These are phyloP conservation scores for Xanthia togata DNA, from an alignment of 2,888 invertebrate genomes.

Conservation along the genomic window DNA sequence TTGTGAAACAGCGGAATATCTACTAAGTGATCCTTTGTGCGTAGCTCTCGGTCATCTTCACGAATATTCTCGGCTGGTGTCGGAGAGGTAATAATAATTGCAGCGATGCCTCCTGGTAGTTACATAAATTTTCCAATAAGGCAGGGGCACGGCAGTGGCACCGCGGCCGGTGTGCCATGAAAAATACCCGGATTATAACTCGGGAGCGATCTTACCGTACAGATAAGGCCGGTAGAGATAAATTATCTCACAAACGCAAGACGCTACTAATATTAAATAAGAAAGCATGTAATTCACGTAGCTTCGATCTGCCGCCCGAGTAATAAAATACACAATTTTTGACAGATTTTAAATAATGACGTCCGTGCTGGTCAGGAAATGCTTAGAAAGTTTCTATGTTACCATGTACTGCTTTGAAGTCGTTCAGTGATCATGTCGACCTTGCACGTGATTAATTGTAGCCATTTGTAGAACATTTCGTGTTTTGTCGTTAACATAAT, in stretches of 20 bases:
- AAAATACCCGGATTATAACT: constrained; percentile 90
- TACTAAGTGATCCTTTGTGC: constrained; percentile 29
- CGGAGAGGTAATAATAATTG: constrained; percentile 83
- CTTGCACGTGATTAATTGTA: constrained; percentile 76
- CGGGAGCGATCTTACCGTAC: constrained; percentile 85
- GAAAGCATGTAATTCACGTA: constrained; percentile 90
- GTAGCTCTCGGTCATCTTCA: constrained; percentile 37
- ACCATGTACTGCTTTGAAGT: constrained; percentile 79
- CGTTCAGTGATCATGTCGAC: constrained; percentile 78
- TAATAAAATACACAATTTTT: constrained; percentile 89
- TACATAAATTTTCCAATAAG: constrained; percentile 85
- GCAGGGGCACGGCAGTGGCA: constrained; percentile 72
- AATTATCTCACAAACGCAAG: constrained; percentile 89
- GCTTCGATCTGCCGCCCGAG: constrained; percentile 83
- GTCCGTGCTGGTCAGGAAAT: constrained; percentile 87
- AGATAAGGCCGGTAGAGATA: constrained; percentile 88
- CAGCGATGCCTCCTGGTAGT: constrained; percentile 79
- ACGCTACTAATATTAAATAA: constrained; percentile 90
- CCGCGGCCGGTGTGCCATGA: constrained; percentile 80
- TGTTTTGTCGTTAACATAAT: constrained; percentile 64
- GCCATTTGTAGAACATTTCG: constrained; percentile 67
- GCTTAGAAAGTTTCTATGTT: constrained; percentile 85
- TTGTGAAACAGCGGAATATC: constrained; percentile 22
- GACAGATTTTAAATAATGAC: constrained; percentile 90
- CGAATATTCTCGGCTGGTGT: constrained; percentile 58